Percentiles rank a stretch among this genome's conserved stretches.
phyloP scores from a whole-genome alignment of 2,888 invertebrate species.

The Athetis lepigone region DNA sequence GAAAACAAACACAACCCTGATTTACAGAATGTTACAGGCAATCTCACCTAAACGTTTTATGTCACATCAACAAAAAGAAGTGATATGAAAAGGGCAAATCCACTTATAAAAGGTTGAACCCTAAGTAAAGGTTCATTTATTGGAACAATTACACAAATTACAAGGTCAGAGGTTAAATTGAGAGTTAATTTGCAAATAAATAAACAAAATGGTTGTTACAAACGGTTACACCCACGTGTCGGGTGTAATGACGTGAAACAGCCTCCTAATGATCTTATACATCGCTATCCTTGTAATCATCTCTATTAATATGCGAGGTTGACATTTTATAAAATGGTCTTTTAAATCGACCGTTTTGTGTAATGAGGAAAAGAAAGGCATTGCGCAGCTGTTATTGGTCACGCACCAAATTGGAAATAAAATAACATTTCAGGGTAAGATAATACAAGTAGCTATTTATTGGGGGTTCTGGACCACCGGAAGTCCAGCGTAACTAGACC shows the following conservation, averaged over 20 bases:
- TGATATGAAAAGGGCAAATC: neutral
- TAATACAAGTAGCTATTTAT: too few species aligned
- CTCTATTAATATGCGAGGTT: conserved; percentile 27
- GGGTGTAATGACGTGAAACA: conserved; percentile 32
- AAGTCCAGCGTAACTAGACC: too few species aligned
- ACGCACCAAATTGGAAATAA: neutral
- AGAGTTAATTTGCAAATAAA: conserved; percentile 53
- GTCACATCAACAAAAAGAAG: conserved; percentile 7
- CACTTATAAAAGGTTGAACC: conserved; percentile 21
- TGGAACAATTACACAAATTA: conserved; percentile 52
- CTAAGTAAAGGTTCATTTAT: conserved; percentile 34
- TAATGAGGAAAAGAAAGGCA: conserved; percentile 8
- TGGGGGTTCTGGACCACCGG: too few species aligned
- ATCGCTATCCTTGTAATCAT: conserved; percentile 35
- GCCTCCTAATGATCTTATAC: conserved; percentile 42
- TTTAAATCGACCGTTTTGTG: conserved; percentile 4
- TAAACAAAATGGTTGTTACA: conserved; percentile 44
- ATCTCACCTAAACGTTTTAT: neutral
- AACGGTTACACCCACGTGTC: conserved; percentile 32
- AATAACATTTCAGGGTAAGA: neutral
- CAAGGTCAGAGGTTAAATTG: conserved; percentile 31
- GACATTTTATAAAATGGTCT: conserved; percentile 14
- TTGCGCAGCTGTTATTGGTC: neutral
- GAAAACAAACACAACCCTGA: neutral
- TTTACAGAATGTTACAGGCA: neutral